These are phyloP conservation scores for Bombyx mandarina DNA, from an alignment of 1,140 invertebrate genomes.

Conservation along the genomic window DNA sequence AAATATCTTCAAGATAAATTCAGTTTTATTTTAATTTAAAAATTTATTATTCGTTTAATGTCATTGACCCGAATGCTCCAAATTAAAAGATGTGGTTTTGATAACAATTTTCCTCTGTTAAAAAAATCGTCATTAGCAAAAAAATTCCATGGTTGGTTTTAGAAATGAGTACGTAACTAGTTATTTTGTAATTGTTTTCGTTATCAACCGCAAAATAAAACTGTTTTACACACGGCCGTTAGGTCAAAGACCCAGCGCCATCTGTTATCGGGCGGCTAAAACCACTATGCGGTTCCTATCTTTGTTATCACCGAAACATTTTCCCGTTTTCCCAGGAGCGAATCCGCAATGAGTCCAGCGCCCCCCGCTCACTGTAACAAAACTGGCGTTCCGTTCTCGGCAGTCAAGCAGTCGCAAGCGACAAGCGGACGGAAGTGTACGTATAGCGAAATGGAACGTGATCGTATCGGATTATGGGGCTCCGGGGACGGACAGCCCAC, in stretches of 20 bases:
- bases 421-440: constrained; percentile 36
- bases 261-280: constrained; percentile 48
- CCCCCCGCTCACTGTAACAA: constrained; percentile 54
- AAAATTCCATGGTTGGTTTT: too few relatives aligned
- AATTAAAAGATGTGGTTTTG: too few relatives aligned
- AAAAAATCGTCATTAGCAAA: too few relatives aligned
- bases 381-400: constrained; percentile 32
- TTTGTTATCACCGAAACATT: constrained; percentile 50
- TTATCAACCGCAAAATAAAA: constrained; percentile 7
- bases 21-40: too few relatives aligned
- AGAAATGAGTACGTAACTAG: too few relatives aligned
- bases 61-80: too few relatives aligned
- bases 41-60: too few relatives aligned
- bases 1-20: too few relatives aligned
- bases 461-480: constrained; percentile 76
- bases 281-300: constrained; percentile 40
- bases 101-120: too few relatives aligned
- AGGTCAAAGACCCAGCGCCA: constrained; percentile 37
- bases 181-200: too few relatives aligned
- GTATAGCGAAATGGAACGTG: constrained; percentile 68
- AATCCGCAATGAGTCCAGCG: constrained; percentile 55
- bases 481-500: constrained; percentile 67
- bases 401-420: constrained; percentile 45
- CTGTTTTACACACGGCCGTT: not conserved
- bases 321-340: constrained; percentile 67